Evolutionary conservation across 2,888 invertebrate species (phyloP), one percentile per base, ranked within the genome.

Genomic region (Ormyrus nitidulus): DNA sequence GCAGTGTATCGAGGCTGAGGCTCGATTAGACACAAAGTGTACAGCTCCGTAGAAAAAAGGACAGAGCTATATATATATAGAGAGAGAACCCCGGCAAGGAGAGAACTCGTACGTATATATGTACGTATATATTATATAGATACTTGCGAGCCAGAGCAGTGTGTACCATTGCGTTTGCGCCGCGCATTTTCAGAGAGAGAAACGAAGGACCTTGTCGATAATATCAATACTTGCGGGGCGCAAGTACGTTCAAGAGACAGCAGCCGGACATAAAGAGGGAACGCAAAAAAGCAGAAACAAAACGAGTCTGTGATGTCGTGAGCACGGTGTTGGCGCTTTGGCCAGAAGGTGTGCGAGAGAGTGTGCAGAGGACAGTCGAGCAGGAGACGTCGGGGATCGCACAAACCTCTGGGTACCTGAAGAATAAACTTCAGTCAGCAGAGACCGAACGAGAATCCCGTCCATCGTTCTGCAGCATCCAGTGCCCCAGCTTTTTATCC

Each of bases 141-240:
- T 34, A 34, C 34, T 34, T 34, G 34, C 34, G 34, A 34, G 34
- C 34, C 34, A 34, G 34, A 34, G 34, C 6, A 34, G 11, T 49
- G 66, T 56, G 51, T 44, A 13, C 61, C 19, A 71, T 70, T 77
- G 78, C 78, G 72, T 73, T 73, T 78, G 78, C 66, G 72, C 61
- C 49, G 61, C 72, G 61, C 59, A 59, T 61, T 68, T 72, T 66
- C 48, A 19, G 59, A 61, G 13, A 58, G 11, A 34, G 34, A 34
- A 51, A 65, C 58, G 64, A 61, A 75, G 75, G 62, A 68, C 61
- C 72, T 72, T 73, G 77, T 77, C 77, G 77, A 77, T 77, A 73
- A 78, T 68, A 78, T 78, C 78, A 78, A 78, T 78, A 78, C 66
- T 78, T 13, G 54, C 46, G 64, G 49, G 34, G 65, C 6, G 65